Evolutionary conservation across 2,888 invertebrate species (phyloP).

Genomic region (Plebejus anna): DNA sequence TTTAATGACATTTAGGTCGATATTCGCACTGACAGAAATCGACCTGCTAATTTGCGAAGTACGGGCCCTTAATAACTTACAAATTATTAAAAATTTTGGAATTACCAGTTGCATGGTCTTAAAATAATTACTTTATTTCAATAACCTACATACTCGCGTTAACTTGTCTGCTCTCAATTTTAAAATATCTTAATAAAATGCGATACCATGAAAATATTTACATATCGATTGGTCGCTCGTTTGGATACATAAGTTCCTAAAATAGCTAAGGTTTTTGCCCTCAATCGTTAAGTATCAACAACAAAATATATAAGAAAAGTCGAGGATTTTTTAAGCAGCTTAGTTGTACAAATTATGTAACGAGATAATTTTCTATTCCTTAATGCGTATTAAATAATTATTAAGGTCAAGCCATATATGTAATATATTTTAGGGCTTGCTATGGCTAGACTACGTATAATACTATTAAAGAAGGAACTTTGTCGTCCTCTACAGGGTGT

Average conservation of each 20-base stretch:
- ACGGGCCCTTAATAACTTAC: no score
- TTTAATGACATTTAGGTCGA: no score
- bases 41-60: no score
- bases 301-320: background rate
- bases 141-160: background rate
- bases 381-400: no score
- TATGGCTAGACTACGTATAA: background rate
- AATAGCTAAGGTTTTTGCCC: conserved; percentile 1
- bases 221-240: background rate
- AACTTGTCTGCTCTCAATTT: background rate
- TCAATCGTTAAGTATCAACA: background rate
- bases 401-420: no score
- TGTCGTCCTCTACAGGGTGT: background rate
- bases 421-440: no score
- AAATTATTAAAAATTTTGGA: no score
- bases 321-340: background rate
- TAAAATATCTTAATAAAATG: conserved; percentile 2
- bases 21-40: no score
- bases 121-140: background rate
- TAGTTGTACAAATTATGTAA: background rate
- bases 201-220: background rate
- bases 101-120: no score
- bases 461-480: background rate
- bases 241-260: background rate
- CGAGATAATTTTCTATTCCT: no score